Base-by-base conservation (phyloP, 2,797 vertebrate genomes). In the Cyclura pinguis region DNA sequence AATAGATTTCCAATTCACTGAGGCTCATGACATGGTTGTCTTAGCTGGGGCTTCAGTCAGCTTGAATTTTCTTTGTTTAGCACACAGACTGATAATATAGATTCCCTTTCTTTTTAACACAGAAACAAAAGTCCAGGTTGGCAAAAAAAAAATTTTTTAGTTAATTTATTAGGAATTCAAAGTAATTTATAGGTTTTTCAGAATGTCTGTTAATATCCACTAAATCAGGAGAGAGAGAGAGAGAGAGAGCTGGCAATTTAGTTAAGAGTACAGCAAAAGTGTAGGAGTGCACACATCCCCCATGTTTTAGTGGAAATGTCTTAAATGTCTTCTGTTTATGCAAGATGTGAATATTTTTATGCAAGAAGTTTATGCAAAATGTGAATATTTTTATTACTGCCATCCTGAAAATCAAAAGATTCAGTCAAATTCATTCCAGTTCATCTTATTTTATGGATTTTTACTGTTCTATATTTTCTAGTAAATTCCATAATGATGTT, bases 1-100 rank as follows among this genome's bases (percentile, higher is more conserved):
- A 93, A 80, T 91, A 91, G 62, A n/a, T 92, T 88, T 93, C 29
- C 86, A 84, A 42, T 47, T 92, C 69, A 82, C 27, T 88, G 69
- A 81, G 57, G n/a, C 67, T 55, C 47, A 38, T 57, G 27, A 42
- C 67, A 64, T 76, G 64, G 55, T 59, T 91, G 59, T 67, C 72
- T 74, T 78, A 55, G 59, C 47, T 20, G 27, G 13, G 20, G 72
- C n/a, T 67, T 83, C 32, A 50, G 73, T 74, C 73, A 27, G n/a
- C 10, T 89, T 76, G 50, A 78, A 86, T 77, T 27, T 67, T 18
- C 73, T 64, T 85, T 89, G 69, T 89, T 76, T 83, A 89, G 16
- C 42, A 77, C 50, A 83, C 42, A 72, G 64, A 10, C 4, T 78
- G 38, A 35, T 84, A 81, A 82, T 38, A 62, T 62, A 73, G 85